Base-by-base conservation (phyloP, 2,113 vertebrate species). In the Morone saxatilis region DNA sequence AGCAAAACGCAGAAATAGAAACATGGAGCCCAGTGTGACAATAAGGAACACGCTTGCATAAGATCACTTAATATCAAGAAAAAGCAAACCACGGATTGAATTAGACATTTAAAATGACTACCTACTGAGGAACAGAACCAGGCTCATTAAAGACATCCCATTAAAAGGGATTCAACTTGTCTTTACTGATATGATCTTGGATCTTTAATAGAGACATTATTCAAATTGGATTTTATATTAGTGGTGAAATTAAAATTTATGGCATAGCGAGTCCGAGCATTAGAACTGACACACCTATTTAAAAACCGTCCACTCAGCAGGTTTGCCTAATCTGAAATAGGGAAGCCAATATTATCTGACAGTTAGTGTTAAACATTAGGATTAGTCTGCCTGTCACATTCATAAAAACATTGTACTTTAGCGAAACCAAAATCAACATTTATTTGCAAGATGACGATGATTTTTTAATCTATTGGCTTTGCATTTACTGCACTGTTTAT, bases 161-260 rank as follows among this genome's bases (percentile, higher is more conserved):
- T 66, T 83, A 81, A 70, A 81, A 31, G 4, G 11, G 25, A 80
- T 91, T 82, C 63, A 71, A 86, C 62, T 53, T 43, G 67, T 85
- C 75, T 4, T 43, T 40, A 31, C 40, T 19, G 78, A 86, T 70
- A 75, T 19, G 22, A 70, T 84, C 51, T 25, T 4, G 4, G 45
- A 43, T 70, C 40, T 80, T 86, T 91, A 74, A 63, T 74, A 61
- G 74, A 75, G 71, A 75, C 71, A 57, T 85, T 74, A 75, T 80
- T 75, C 43, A 83, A 72, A 86, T 74, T 81, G 66, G 57, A 80
- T 74, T 81, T 67, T 70, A 50, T 16, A 47, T 70, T n/a, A 84
- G 11, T 60, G 57, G 40, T 40, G 22, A 69, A 69, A 72, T 86
- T 76, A 20, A 47, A 76, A 76, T 86, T 41, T 76, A 62, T 80